These are phyloP conservation scores for Myrmophylax atrothorax DNA, from an alignment of 2,113 vertebrate species.

Conservation along the genomic window DNA sequence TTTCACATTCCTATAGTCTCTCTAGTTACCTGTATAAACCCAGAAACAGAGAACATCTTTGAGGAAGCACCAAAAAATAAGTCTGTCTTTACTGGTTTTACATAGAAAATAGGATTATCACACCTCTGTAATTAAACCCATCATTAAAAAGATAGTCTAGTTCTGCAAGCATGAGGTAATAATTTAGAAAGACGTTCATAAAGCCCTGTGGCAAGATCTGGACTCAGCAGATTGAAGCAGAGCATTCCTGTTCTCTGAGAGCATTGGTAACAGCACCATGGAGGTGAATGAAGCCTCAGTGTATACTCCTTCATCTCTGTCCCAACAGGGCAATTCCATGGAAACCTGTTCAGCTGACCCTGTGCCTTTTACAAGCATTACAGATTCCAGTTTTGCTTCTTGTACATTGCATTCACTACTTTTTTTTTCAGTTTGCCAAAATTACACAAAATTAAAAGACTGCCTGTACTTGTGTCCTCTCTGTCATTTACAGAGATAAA, in stretches of 20 bases:
- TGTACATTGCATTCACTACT: not conserved
- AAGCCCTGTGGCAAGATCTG: not conserved
- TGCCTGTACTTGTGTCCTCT: not conserved
- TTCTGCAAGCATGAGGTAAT: not conserved
- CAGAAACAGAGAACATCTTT: not conserved
- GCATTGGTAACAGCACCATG: fast-evolving
- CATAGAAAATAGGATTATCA: not conserved
- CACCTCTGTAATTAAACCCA: not conserved
- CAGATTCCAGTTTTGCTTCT: not conserved
- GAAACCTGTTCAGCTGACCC: not conserved
- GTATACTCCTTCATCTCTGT: not conserved
- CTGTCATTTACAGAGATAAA: not conserved
- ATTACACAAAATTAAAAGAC: not conserved
- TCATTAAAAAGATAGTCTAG: not conserved
- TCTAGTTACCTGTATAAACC: not conserved
- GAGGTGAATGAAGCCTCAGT: not conserved
- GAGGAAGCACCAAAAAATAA: not conserved
- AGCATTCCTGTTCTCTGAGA: not conserved
- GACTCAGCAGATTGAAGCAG: not conserved
- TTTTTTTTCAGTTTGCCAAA: not conserved
- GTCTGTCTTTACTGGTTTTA: not conserved
- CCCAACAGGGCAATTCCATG: not conserved
- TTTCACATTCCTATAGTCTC: not conserved
- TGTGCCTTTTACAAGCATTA: not conserved
- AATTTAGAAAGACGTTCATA: not conserved